phyloP scores from a whole-genome alignment of 2,888 invertebrate genomes.

The Podabrus alpinus region DNA sequence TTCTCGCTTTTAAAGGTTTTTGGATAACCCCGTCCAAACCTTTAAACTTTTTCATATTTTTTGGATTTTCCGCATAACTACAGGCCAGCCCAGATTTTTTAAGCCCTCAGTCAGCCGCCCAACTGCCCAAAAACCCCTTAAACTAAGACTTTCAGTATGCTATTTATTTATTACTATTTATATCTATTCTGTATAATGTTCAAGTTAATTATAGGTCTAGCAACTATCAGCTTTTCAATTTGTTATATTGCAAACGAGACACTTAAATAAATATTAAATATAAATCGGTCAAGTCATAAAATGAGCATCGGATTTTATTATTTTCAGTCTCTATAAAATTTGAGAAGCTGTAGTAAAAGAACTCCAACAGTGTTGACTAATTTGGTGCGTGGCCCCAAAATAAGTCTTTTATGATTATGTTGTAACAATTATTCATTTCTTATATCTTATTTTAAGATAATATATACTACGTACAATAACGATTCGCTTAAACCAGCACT shows the following conservation, averaged over 20 bases:
- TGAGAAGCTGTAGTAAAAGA: background rate
- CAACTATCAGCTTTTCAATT: background rate
- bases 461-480: no score
- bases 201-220: background rate
- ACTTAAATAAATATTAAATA: background rate
- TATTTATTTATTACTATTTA: no score
- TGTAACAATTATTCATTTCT: background rate
- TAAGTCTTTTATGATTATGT: background rate
- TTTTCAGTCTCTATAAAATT: background rate
- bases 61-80: no score
- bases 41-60: no score
- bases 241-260: background rate
- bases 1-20: no score
- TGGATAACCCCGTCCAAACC: no score
- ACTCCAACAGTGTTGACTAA: background rate
- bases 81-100: no score
- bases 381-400: background rate
- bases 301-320: background rate
- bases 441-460: background rate
- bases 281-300: background rate
- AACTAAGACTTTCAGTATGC: no score
- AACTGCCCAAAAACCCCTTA: no score
- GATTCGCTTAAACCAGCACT: no score
- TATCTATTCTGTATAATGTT: background rate
- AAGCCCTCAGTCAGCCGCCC: no score